phyloP scores from a whole-genome alignment of 2,797 vertebrate species.

The Sarcoramphus papa region DNA sequence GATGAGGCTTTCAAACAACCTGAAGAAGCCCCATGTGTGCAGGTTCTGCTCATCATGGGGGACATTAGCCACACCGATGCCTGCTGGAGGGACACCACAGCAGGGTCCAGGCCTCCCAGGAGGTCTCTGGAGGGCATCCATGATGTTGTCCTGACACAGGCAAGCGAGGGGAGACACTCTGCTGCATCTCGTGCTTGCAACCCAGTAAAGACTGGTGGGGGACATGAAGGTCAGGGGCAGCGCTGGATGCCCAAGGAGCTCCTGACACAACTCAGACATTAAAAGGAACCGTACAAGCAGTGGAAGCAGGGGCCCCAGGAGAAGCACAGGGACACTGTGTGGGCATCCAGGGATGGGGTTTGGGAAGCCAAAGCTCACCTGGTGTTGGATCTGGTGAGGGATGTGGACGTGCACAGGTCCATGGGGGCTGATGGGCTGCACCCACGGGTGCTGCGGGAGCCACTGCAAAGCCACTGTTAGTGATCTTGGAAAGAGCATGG shows the following conservation, averaged over 20 bases:
- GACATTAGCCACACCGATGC: rapidly evolving
- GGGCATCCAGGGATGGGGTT: not conserved
- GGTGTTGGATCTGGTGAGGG: not conserved
- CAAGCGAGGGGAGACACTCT: not conserved
- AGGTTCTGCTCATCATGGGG: not conserved
- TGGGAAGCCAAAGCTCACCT: not conserved
- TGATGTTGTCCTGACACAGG: not conserved
- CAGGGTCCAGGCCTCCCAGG: not conserved
- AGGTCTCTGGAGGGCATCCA: not conserved
- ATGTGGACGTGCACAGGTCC: not conserved
- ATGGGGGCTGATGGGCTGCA: not conserved
- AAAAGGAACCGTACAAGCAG: not conserved
- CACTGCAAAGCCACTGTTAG: not conserved
- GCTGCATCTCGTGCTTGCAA: not conserved
- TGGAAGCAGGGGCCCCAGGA: not conserved
- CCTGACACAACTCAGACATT: not conserved
- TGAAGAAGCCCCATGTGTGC: not conserved
- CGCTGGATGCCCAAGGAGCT: not conserved
- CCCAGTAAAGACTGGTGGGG: not conserved
- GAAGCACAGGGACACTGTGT: not conserved
- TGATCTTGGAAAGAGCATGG: not conserved
- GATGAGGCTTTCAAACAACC: not conserved
- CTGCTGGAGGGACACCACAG: not conserved
- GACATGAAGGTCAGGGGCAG: no score
- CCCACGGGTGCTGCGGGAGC: rapidly evolving